phyloP scores from a whole-genome alignment of 2,113 vertebrate species.

The Callionymus lyra region DNA sequence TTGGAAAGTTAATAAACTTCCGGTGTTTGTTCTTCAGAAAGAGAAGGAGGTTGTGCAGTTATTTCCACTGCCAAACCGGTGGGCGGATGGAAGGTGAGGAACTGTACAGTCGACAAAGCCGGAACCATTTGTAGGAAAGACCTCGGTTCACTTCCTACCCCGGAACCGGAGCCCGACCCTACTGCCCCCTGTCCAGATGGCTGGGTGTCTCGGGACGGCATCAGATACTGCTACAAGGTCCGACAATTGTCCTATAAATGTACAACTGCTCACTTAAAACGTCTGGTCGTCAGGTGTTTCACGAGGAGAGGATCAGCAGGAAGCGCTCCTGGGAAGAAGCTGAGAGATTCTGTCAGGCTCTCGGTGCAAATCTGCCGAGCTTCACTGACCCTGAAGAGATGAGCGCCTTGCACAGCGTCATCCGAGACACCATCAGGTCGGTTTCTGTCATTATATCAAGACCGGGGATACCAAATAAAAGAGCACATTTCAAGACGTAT shows the following conservation, averaged over 20 bases:
- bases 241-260: no score
- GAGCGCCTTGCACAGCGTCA: constrained; percentile 64
- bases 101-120: constrained; percentile 79
- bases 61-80: constrained; percentile 71
- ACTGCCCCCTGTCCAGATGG: constrained; percentile 74
- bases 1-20: no score
- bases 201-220: constrained; percentile 66
- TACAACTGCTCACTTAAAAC: no score
- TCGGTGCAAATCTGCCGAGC: constrained; percentile 84
- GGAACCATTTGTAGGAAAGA: constrained; percentile 81
- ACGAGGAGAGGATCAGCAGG: constrained; percentile 76
- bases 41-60: constrained; percentile 72
- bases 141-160: constrained; percentile 44
- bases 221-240: constrained; percentile 88
- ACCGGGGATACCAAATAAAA: no score
- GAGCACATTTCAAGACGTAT: no score
- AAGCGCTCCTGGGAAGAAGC: constrained; percentile 92
- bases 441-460: no score
- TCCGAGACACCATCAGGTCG: constrained; percentile 81
- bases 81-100: constrained; percentile 83
- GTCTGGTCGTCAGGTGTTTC: constrained; percentile 73
- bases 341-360: constrained; percentile 80
- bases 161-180: constrained; percentile 59
- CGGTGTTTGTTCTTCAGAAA: constrained; percentile 22
- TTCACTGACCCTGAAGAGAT: constrained; percentile 72